Percentiles rank a stretch among this genome's conserved stretches.
phyloP scores from a whole-genome alignment of 2,113 vertebrate species.

The Vanacampus margaritifer region DNA sequence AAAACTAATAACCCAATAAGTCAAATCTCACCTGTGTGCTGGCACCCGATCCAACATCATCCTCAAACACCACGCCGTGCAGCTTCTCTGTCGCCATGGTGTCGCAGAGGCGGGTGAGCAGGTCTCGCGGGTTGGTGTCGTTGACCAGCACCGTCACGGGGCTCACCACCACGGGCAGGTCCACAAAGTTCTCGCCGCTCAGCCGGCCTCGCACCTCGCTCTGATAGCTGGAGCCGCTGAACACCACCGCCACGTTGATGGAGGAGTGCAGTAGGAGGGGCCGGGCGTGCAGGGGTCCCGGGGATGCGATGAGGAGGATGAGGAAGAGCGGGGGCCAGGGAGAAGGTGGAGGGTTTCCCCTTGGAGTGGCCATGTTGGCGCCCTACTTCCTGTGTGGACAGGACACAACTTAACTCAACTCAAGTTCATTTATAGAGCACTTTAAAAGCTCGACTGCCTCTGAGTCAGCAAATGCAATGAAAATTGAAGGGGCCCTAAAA shows the following conservation, averaged over 20 bases:
- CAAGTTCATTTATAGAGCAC: too few relatives aligned
- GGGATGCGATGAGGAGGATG: constrained; percentile 52
- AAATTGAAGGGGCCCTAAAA: too few relatives aligned
- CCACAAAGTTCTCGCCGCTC: constrained; percentile 87
- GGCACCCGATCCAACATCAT: constrained; percentile 84
- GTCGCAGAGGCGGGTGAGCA: constrained; percentile 87
- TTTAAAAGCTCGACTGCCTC: too few relatives aligned
- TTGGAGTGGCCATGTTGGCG: constrained; percentile 70
- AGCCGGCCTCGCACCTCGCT: constrained; percentile 82
- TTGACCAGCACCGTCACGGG: constrained; percentile 88
- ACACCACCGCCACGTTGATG: constrained; percentile 83
- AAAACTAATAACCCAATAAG: too few relatives aligned
- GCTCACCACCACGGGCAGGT: constrained; percentile 90
- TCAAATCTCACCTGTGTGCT: constrained; percentile 77
- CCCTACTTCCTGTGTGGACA: constrained; percentile 63
- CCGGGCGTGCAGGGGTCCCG: constrained; percentile 50
- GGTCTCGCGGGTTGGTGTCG: constrained; percentile 90
- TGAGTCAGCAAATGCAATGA: too few relatives aligned
- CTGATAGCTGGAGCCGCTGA: constrained; percentile 83
- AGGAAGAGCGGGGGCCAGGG: constrained; percentile 53
- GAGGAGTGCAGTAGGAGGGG: constrained; percentile 70
- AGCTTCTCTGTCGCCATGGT: constrained; percentile 82
- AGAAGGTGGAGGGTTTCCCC: constrained; percentile 47
- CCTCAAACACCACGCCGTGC: constrained; percentile 93
- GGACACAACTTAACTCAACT: neutral